Evolutionary conservation across 2,113 vertebrate species (phyloP).

Genomic region (Dicrurus megarhynchus): DNA sequence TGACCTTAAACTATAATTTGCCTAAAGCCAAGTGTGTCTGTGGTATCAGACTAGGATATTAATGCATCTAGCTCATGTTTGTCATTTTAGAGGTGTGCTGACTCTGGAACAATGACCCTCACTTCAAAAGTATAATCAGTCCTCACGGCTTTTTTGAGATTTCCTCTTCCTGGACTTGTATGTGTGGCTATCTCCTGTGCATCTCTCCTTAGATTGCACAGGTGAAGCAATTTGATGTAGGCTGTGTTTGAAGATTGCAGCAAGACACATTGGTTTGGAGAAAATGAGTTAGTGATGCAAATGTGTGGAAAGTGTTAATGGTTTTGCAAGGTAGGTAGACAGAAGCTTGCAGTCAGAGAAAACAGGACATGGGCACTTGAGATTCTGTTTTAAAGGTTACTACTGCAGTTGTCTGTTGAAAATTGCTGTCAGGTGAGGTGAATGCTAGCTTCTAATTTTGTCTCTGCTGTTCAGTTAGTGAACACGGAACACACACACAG

Average conservation of each 20-base stretch:
- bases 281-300: not conserved
- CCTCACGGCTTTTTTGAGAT: not conserved
- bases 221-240: not conserved
- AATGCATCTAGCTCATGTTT: not conserved
- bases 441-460: not conserved
- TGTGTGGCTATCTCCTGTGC: fast-evolving
- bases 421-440: not conserved
- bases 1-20: not conserved
- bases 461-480: not conserved
- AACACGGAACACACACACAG: not conserved
- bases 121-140: not conserved
- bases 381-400: not conserved
- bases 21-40: not conserved
- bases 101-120: not conserved
- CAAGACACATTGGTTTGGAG: not conserved
- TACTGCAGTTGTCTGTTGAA: not conserved
- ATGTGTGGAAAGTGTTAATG: not conserved
- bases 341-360: not conserved
- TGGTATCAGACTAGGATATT: not conserved
- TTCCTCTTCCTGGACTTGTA: not conserved
- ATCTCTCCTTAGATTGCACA: not conserved
- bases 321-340: not conserved
- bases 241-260: not conserved
- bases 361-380: not conserved
- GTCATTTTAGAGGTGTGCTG: not conserved